Evolutionary conservation across 1,140 invertebrate species (phyloP).

Genomic region (Nilaparvata lugens): DNA sequence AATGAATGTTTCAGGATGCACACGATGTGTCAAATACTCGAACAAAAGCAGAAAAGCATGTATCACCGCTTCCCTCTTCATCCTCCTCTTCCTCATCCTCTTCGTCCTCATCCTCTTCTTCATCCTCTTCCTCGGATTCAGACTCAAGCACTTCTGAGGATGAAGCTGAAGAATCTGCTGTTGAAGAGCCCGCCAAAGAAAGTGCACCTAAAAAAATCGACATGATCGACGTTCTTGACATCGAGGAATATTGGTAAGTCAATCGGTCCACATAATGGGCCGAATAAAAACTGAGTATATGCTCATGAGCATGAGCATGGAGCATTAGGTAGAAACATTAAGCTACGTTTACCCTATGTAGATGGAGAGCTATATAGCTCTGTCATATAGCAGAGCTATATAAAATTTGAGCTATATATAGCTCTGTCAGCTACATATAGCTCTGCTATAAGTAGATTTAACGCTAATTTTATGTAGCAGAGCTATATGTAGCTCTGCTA

Average conservation of each 20-base stretch:
- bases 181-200: not conserved
- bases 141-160: not conserved
- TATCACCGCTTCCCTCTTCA: conserved; percentile 9
- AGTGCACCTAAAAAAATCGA: conserved; percentile 1
- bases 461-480: no score
- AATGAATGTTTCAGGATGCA: not conserved
- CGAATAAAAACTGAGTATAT: no score
- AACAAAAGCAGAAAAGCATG: not conserved
- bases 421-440: no score
- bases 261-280: no score
- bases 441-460: no score
- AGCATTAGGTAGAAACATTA: no score
- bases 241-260: conserved; percentile 8
- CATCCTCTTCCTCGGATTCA: conserved; percentile 8
- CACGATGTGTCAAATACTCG: conserved; percentile 3
- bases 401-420: no score
- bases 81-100: not conserved
- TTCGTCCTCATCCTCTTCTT: not conserved
- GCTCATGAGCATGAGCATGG: no score
- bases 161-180: conserved; percentile 7
- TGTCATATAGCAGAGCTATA: no score
- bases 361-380: no score
- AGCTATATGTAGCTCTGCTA: no score
- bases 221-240: conserved; percentile 12
- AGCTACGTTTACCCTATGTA: no score